A percentile compares a stretch with the other conserved stretches of the same genome.
These are phyloP conservation scores for Neelides sp. DNA, from an alignment of 1,140 invertebrate species.

Conservation along the genomic window DNA sequence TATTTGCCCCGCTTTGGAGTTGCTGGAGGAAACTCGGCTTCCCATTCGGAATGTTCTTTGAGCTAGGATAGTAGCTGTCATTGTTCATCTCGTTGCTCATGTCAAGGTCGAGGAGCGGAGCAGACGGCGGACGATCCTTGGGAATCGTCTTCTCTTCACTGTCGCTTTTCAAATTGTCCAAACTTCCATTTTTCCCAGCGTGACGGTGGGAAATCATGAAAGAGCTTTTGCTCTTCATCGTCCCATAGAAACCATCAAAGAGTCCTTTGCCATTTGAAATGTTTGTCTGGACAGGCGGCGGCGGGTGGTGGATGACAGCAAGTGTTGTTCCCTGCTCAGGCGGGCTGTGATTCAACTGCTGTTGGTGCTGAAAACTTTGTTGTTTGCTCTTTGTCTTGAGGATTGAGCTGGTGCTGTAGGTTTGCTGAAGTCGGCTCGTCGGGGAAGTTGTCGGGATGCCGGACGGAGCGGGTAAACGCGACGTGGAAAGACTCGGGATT, in stretches of 20 bases:
- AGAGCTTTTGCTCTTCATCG: neutral
- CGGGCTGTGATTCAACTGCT: neutral
- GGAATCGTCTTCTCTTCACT: slow-evolving; percentile 26
- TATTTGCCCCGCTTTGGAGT: slow-evolving; percentile 3
- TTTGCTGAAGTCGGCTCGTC: neutral
- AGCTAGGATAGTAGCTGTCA: slow-evolving; percentile 10
- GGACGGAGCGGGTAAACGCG: slow-evolving; percentile 9
- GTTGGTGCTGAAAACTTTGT: slow-evolving; percentile 1
- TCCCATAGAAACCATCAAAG: too few relatives aligned
- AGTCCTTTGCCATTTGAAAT: slow-evolving; percentile 19
- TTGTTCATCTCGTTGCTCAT: slow-evolving; percentile 37
- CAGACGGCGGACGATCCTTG: slow-evolving; percentile 53
- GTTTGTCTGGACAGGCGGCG: slow-evolving; percentile 7
- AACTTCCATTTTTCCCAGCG: slow-evolving; percentile 19
- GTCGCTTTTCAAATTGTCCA: slow-evolving; percentile 21
- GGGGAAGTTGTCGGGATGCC: slow-evolving; percentile 11
- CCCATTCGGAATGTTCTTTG: slow-evolving; percentile 6
- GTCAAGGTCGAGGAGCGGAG: slow-evolving; percentile 55
- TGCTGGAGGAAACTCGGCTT: neutral
- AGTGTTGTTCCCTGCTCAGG: slow-evolving; percentile 23
- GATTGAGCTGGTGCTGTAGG: slow-evolving; percentile 4
- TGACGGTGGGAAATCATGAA: neutral
- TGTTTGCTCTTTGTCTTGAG: slow-evolving; percentile 4
- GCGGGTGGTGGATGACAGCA: slow-evolving; percentile 21
- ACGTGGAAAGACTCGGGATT: slow-evolving; percentile 3